A percentile compares a stretch with the other conserved stretches of the same genome.
phyloP scores from a whole-genome alignment of 2,797 vertebrate genomes.

The Lagocephalus sceleratus region DNA sequence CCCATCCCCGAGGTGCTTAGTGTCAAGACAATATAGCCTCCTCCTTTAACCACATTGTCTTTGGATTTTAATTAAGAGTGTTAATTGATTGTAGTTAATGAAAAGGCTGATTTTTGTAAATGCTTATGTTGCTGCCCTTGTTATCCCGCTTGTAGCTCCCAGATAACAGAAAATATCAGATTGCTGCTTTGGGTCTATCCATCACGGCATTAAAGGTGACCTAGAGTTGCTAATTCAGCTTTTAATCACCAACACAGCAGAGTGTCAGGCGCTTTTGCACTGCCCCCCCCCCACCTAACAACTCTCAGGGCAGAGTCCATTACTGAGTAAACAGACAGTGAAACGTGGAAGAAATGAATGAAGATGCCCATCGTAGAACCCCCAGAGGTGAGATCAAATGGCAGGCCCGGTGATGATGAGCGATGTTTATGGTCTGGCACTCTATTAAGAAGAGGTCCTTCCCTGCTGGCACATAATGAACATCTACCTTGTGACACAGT shows the following conservation, averaged over 20 bases:
- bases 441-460: slow-evolving; percentile 68
- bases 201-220: slow-evolving; percentile 70
- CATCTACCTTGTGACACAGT: slow-evolving; percentile 65
- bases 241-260: slow-evolving; percentile 65
- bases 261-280: slow-evolving; percentile 54
- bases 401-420: slow-evolving; percentile 66
- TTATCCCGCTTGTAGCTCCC: slow-evolving; percentile 20
- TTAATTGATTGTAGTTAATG: slow-evolving; percentile 6
- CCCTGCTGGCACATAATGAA: slow-evolving; percentile 74
- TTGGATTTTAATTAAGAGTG: slow-evolving; percentile 28
- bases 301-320: slow-evolving; percentile 70
- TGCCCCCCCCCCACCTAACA: slow-evolving; percentile 49
- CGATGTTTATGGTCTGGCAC: slow-evolving; percentile 68
- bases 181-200: slow-evolving; percentile 44
- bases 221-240: slow-evolving; percentile 65
- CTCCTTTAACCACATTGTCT: slow-evolving; percentile 19
- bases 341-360: slow-evolving; percentile 62
- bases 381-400: slow-evolving; percentile 72
- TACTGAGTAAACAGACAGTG: slow-evolving; percentile 69
- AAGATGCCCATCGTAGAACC: slow-evolving; percentile 53
- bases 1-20: slow-evolving; percentile 35
- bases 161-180: slow-evolving; percentile 45
- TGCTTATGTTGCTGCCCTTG: slow-evolving; percentile 3
- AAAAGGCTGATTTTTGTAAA: slow-evolving; percentile 14
- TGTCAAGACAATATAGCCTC: slow-evolving; percentile 19